Conservation (phyloP, 1,140 invertebrate species). For the Atopsyche davidsoni region DNA sequence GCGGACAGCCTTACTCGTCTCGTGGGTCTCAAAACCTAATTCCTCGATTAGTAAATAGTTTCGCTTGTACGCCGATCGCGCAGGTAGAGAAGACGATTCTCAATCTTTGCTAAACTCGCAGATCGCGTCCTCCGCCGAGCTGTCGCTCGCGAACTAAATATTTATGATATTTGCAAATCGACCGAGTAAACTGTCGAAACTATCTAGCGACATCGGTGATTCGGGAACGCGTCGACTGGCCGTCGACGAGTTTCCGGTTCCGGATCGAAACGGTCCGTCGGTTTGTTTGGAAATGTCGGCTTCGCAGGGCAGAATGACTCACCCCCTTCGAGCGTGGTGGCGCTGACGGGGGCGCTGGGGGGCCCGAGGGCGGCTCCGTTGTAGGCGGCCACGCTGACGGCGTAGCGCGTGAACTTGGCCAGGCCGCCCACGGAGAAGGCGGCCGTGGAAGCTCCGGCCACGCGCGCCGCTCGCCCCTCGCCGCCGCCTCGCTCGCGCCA, state of each 20-base stretch:
- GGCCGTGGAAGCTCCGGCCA: slow-evolving; percentile 49
- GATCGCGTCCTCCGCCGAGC: too few species aligned
- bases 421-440: slow-evolving; percentile 59
- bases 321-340: slow-evolving; percentile 84
- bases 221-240: too few species aligned
- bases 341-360: slow-evolving; percentile 64
- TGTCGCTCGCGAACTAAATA: too few species aligned
- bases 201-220: too few species aligned
- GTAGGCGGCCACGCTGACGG: slow-evolving; percentile 78
- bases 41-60: not conserved
- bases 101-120: too few species aligned
- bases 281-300: too few species aligned
- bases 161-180: not conserved
- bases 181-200: not conserved
- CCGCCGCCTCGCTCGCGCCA: slow-evolving; percentile 47
- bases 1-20: slow-evolving; percentile 9
- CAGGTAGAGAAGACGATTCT: not conserved
- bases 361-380: slow-evolving; percentile 86
- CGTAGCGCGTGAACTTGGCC: slow-evolving; percentile 76
- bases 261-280: too few species aligned
- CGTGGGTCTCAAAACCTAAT: not conserved
- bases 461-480: slow-evolving; percentile 5
- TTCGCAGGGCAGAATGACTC: too few species aligned
- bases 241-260: too few species aligned
- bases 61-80: not conserved